Percentiles rank a stretch among this genome's conserved stretches.
These are phyloP conservation scores for Sphaeramia orbicularis DNA, from an alignment of 2,797 vertebrate species.

Conservation along the genomic window DNA sequence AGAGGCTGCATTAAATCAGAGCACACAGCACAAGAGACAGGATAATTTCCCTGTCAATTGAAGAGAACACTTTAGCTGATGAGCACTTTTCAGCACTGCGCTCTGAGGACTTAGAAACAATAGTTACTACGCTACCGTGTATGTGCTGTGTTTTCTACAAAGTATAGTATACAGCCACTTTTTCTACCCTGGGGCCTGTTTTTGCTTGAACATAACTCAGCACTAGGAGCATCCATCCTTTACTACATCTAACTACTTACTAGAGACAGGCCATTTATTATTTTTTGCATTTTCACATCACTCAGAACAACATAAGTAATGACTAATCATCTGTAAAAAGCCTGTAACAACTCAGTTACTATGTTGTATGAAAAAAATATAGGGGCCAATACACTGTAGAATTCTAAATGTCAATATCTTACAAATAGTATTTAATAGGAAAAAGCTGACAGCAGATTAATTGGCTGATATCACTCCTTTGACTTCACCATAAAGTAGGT, in stretches of 20 bases:
- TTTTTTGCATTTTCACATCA: neutral
- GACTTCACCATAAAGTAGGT: no score
- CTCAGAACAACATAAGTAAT: neutral
- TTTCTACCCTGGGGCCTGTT: conserved; percentile 8
- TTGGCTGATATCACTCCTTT: no score
- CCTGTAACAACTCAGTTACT: neutral
- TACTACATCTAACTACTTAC: conserved; percentile 12
- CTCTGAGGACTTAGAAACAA: conserved; percentile 44
- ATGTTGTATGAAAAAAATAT: no score
- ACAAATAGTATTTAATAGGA: no score
- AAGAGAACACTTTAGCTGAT: conserved; percentile 50
- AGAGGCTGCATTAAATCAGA: conserved; percentile 41
- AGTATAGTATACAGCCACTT: conserved; percentile 5
- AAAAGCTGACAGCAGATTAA: no score
- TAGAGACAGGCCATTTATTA: neutral
- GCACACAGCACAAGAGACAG: conserved; percentile 17
- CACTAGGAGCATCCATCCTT: neutral
- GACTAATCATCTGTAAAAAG: conserved; percentile 5
- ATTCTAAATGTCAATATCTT: no score
- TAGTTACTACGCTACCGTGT: conserved; percentile 29
- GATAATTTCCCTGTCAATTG: conserved; percentile 39
- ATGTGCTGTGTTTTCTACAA: conserved; percentile 24
- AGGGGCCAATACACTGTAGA: no score
- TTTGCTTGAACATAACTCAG: conserved; percentile 28
- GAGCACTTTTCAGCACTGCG: conserved; percentile 43